Percentiles rank a stretch among this genome's conserved stretches.
phyloP scores from a whole-genome alignment of 2,888 invertebrate genomes.

The Serripes groenlandicus region DNA sequence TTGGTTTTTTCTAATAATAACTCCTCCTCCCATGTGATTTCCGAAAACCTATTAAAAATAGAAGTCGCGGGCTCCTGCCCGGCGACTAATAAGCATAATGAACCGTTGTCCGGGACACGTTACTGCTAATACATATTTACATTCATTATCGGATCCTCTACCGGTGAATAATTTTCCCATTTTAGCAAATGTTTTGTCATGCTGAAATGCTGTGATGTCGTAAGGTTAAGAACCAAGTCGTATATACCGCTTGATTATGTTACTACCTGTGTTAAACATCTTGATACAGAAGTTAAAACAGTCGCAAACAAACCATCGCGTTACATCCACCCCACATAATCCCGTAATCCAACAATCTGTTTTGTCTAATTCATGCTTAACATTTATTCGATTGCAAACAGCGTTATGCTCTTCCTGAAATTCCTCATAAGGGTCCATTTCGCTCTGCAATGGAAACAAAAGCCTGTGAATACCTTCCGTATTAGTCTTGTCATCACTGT shows the following conservation, averaged over 20 bases:
- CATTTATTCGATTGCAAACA: not conserved
- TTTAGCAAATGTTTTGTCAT: not conserved
- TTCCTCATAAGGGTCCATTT: not conserved
- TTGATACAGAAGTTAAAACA: not conserved
- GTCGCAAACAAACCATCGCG: not conserved
- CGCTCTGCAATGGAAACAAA: not conserved
- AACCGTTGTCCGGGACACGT: not conserved
- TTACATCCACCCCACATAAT: not conserved
- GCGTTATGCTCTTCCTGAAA: not conserved
- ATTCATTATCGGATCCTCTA: not conserved
- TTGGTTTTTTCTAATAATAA: too few relatives aligned
- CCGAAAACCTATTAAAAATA: too few relatives aligned
- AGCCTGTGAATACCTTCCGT: not conserved
- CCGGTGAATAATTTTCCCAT: too few relatives aligned
- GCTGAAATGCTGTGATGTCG: not conserved
- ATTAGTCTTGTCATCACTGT: not conserved
- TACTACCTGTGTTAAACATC: not conserved
- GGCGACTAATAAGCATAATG: too few relatives aligned
- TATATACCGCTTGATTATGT: not conserved
- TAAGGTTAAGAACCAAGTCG: not conserved
- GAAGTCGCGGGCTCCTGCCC: too few relatives aligned
- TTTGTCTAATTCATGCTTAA: not conserved
- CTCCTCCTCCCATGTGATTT: too few relatives aligned
- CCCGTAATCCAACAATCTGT: not conserved
- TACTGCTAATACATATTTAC: not conserved